phyloP scores from a whole-genome alignment of 2,888 invertebrate genomes.

The Agrilus cyanescens region DNA sequence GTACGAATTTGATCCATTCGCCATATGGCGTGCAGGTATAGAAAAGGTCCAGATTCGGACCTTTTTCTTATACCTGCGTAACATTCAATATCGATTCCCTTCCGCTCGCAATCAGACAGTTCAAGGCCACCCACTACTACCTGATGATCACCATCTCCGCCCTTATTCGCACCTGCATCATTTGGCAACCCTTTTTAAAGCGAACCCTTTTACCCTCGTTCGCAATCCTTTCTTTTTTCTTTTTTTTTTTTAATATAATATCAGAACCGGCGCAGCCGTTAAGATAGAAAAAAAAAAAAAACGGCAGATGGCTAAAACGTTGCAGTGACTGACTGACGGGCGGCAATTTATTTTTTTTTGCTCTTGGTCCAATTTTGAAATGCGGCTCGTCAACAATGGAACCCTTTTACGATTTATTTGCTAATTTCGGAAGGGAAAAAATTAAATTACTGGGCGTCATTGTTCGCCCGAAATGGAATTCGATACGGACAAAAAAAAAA shows the following conservation, averaged over 20 bases:
- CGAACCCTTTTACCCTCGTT: constrained; percentile 9
- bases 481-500: too few species aligned
- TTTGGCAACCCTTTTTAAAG: constrained; percentile 15
- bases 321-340: constrained; percentile 8
- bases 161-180: constrained; percentile 24
- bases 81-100: background rate
- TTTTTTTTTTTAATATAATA: constrained; percentile 4
- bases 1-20: background rate
- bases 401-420: constrained; percentile 12
- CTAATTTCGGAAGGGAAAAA: constrained; percentile 5
- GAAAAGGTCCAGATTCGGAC: background rate
- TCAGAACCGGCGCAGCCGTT: constrained; percentile 7
- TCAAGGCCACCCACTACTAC: constrained; percentile 18
- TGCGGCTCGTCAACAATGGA: constrained; percentile 7
- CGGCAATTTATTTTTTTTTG: constrained; percentile 11
- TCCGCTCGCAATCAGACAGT: constrained; percentile 8
- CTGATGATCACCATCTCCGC: constrained; percentile 18
- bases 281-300: constrained; percentile 14
- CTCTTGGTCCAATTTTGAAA: constrained; percentile 4
- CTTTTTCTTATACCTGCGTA: background rate
- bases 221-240: constrained; percentile 11
- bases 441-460: constrained; percentile 4
- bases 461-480: constrained; percentile 5
- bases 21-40: background rate
- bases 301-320: constrained; percentile 16